Evolutionary conservation across 2,113 vertebrate species (phyloP), one percentile per base, ranked within the genome.

Genomic region (Cichladusa arquata): DNA sequence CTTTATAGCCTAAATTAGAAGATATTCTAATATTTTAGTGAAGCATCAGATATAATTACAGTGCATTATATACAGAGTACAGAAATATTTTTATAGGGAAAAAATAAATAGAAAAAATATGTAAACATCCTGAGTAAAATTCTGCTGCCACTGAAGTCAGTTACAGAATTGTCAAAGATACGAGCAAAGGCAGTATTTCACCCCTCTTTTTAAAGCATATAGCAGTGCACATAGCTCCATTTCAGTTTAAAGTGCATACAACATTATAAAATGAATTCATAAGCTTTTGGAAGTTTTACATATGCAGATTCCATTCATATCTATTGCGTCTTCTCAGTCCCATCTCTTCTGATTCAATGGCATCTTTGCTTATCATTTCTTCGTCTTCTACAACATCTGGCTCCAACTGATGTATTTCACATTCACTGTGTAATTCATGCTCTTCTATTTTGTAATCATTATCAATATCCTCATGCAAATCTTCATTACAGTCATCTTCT

Each of bases 251-350:
- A 97, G 93, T 97, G 96, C 95, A 88, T 92, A 94, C 48, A 81
- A 81, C 22, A 36, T 88, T 71, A 79, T 86, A 56, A 47, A 88
- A 94, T 42, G 42, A 89, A 74, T 19, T 81, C 48, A 62, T 77
- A 69, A 66, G 42, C 34, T 71, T 93, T 45, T 81, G 2, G 3
- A 90, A 60, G 31, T 50, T 92, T 81, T 78, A 58, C 50, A 62
- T 78, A 66, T 86, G 60, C n/a, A 53, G 76, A 65, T 74, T 92
- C 98, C 97, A 98, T 97, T 98, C 97, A 2, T 86, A 98, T 96
- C 96, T 98, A 93, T 97, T 98, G 73, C 98, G 98, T 86, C 98
- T 96, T 89, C 99, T 98, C 89, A 99, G 96, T 57, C 95, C 97
- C 14, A 85, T 96, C 28, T 78, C 92, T 38, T 86, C 95, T 53